Conservation (phyloP, 1,140 invertebrate genomes). For the Ooceraea biroi region DNA sequence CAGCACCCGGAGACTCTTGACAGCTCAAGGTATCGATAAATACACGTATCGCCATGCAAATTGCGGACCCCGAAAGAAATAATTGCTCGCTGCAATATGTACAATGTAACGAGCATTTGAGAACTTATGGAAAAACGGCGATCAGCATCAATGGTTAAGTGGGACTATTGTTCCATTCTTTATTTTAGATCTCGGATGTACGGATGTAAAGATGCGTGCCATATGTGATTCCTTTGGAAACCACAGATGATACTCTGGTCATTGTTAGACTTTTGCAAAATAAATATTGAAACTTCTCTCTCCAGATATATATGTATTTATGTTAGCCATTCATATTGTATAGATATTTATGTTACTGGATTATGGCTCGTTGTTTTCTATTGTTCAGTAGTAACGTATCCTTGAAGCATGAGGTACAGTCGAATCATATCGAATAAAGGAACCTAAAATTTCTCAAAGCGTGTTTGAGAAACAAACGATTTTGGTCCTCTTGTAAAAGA, state of each 20-base stretch:
- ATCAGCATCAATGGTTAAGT: slow-evolving; percentile 17
- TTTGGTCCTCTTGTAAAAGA: background rate
- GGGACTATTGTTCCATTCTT: slow-evolving; percentile 17
- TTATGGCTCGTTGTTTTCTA: background rate
- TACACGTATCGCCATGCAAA: slow-evolving; percentile 17
- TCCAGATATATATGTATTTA: no score
- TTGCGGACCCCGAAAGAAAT: slow-evolving; percentile 16
- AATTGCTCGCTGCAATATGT: slow-evolving; percentile 41
- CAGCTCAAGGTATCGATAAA: slow-evolving; percentile 46
- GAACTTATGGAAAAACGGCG: slow-evolving; percentile 20
- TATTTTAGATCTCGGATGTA: slow-evolving; percentile 35
- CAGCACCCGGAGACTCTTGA: slow-evolving; percentile 31
- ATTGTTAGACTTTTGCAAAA: background rate
- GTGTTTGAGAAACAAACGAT: background rate
- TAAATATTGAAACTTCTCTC: background rate
- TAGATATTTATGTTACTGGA: background rate
- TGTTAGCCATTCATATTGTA: no score
- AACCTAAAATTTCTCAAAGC: slow-evolving; percentile 10
- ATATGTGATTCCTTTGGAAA: slow-evolving; percentile 43
- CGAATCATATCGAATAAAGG: slow-evolving; percentile 55
- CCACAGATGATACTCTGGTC: background rate
- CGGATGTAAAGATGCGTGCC: background rate
- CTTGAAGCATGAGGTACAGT: slow-evolving; percentile 26
- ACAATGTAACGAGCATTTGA: slow-evolving; percentile 28
- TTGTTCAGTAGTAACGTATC: slow-evolving; percentile 32